Evolutionary conservation across 2,888 invertebrate species (phyloP), one percentile per base, ranked within the genome.

Genomic region (Lamellibrachia satsuma): DNA sequence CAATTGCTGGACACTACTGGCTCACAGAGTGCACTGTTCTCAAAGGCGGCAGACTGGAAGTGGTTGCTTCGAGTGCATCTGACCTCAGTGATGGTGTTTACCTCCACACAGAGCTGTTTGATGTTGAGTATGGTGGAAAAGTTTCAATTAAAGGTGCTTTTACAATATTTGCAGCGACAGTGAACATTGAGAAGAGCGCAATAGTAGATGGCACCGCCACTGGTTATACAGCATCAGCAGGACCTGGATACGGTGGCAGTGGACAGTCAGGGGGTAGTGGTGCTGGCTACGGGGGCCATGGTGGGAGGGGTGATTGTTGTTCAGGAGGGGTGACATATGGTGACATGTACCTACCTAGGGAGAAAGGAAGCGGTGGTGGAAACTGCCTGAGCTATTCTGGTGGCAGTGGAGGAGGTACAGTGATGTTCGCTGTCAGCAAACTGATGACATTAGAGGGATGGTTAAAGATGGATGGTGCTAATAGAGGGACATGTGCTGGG

Each of bases 321-420:
- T 3, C 15, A 75, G 75, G 75, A 75, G 75, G 75, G 75, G 4
- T n/a, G 75, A 75, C 55, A 27, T 93, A 90, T 60, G 91, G 92
- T n/a, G 93, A 94, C 91, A 93, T 93, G 90, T 52, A 90, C 9
- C 90, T 94, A 3, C 95, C 95, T n/a, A 90, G 52, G n/a, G 27
- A 92, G 11, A 93, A 94, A n/a, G 95, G 95, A 52, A 95, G 95
- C 94, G 95, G 95, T n/a, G 95, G 95, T 57, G 95, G 95, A 6
- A 92, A 52, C 8, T 95, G 95, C 92, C 52, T 90, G 8, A 93
- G 93, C 27, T 27, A 90, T 9, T 15, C 51, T 7, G 93, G 92
- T 8, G 95, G 94, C 51, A 92, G 92, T 15, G 92, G 92, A 22
- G 95, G 95, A 52, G 95, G 94, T 4, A 94, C 94, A 11, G 90